Evolutionary conservation across 1,140 invertebrate genomes (phyloP), one percentile per base, ranked within the genome.

Genomic region (Leptinotarsa defecta): DNA sequence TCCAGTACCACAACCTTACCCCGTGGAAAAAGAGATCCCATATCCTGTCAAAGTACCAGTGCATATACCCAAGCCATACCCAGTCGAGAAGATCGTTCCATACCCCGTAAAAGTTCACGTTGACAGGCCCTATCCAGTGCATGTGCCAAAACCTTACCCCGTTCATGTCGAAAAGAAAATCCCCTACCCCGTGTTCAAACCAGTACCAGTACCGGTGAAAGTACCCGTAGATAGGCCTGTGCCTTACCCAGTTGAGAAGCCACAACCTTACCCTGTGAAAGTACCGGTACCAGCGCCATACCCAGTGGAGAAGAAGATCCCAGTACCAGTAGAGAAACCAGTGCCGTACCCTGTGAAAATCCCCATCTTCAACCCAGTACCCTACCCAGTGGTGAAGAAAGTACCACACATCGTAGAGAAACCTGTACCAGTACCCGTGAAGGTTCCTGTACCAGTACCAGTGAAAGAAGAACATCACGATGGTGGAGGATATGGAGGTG

Each of bases 311-410:
- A 89, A 87, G 78, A 88, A 89, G 8, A 81, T 88, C 3, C 86
- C 89, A 1, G 88, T 90, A 13, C 88, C 88, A 13, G 89, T 92
- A 1, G 90, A 92, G 79, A 92, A 91, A 84, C 89, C 89, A 70
- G 89, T 91, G 48, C 90, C 90, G 4, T 88, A 88, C 77, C 89
- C 90, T 48, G 90, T 91, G 15, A 89, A 91, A 84, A 90, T 92
- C 34, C 89, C 86, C 73, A 87, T 91, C 76, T 89, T 91, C 81
- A 88, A 88, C 74, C 89, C 90, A 27, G 89, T 91, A 24, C 88
- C 91, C 43, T 89, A 90, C 13, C 89, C 90, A 74, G 91, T 94
- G 0, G 86, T 88, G 80, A 90, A 90, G 76, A 92, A 91, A 82
- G 91, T 94, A 68, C 91, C 91, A 3, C 87, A 88, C 65, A 84